Base-by-base conservation (phyloP, 2,888 invertebrate genomes). In the Nymphalis polychloros region DNA sequence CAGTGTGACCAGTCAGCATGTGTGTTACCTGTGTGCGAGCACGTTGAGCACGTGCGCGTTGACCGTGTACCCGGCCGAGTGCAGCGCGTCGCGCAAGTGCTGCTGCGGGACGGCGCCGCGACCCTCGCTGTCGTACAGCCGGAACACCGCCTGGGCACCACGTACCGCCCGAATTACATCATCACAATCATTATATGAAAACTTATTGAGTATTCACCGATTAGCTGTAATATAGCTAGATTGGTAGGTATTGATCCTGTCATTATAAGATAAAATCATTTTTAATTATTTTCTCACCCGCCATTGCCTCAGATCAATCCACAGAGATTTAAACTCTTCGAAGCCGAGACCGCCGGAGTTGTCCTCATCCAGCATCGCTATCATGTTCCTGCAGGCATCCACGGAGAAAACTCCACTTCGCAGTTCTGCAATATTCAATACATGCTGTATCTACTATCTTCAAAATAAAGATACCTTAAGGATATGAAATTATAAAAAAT, bases 321-420 rank as follows among this genome's bases (percentile, higher is more conserved):
- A 97, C 6, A 98, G 89, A 0, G 94, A 88, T 81, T 96, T 96
- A 82, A 99, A 98, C 90, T 99, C 98, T 67, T 97, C 96, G 78
- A 97, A 97, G 16, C 97, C 97, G 62, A 99, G 94, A 82, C 97
- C 98, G 0, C 98, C 98, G 0, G 98, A 98, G 78, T 95, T 94
- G 85, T 98, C 98, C 41, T 95, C 94, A 84, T 99, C 98, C 86
- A 98, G 88, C 96, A 98, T 96, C 0, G 98, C 97, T 50, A 99
- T 95, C 97, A 99, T 98, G 76, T 97, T 97, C 72, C 98, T 94
- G 84, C 98, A 98, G 2, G 97, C 95, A 72, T 98, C 98, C 87
- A 97, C 96, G 8, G 97, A 97, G 88, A 98, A 97, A 46, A 97
- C 97, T 79, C 93, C 89, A 60, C 95, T 95, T 75, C 94, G 93